Percentiles rank a stretch among this genome's conserved stretches.
Evolutionary conservation across 2,888 invertebrate genomes (phyloP).

Genomic region (Cheilosia grossa): DNA sequence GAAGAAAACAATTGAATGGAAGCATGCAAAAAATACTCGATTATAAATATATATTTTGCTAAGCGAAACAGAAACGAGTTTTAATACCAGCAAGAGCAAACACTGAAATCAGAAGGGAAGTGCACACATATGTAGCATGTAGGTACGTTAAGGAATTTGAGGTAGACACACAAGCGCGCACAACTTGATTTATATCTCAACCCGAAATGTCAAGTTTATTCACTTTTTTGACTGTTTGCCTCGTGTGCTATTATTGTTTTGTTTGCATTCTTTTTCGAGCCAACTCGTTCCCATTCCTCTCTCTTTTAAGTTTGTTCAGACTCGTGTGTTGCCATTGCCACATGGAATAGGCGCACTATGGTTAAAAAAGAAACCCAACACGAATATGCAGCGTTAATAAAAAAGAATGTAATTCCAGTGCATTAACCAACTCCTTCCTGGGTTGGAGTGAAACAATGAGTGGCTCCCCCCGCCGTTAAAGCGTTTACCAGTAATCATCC

Average conservation of each 20-base stretch:
- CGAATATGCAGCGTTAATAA: constrained; percentile 26
- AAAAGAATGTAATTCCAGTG: constrained; percentile 13
- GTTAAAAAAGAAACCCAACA: constrained; percentile 3
- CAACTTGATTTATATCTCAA: constrained; percentile 72
- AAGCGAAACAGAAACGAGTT: constrained; percentile 53
- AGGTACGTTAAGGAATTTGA: constrained; percentile 70
- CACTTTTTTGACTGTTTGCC: constrained; percentile 48
- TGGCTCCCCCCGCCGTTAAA: constrained; percentile 16
- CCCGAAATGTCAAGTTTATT: constrained; percentile 75
- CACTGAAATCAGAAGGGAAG: constrained; percentile 54
- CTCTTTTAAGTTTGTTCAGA: constrained; percentile 10
- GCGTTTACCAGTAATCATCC: constrained; percentile 30
- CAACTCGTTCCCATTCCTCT: constrained; percentile 31
- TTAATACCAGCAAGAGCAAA: constrained; percentile 34
- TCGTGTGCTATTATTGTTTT: constrained; percentile 24
- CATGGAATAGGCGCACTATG: no score
- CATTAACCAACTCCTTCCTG: neutral
- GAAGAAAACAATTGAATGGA: no score
- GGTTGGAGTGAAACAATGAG: neutral
- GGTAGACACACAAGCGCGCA: constrained; percentile 40
- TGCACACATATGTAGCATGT: no score
- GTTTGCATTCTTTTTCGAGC: constrained; percentile 3
- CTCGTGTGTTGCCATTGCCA: constrained; percentile 1
- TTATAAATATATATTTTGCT: neutral
- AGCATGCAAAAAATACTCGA: no score